Conservation (phyloP, 2,888 invertebrate genomes). For the Bembecia ichneumoniformis region DNA sequence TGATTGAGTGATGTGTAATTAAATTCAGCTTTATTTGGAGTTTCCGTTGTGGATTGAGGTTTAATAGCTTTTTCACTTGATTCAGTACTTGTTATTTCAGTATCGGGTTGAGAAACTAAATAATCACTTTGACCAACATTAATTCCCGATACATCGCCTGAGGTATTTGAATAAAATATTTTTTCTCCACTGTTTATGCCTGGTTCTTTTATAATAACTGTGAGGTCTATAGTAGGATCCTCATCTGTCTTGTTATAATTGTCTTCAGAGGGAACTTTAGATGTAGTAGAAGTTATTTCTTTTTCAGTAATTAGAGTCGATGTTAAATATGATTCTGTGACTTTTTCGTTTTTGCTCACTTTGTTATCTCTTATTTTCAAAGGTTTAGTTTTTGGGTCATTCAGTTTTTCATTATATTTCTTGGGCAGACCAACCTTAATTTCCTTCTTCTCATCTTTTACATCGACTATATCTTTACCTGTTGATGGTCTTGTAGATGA, state of each 20-base stretch:
- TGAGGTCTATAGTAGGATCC: conserved; percentile 44
- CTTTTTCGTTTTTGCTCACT: conserved; percentile 17
- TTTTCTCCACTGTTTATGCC: conserved; percentile 17
- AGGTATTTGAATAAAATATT: conserved; percentile 18
- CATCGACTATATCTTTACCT: conserved; percentile 14
- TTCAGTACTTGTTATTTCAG: background rate
- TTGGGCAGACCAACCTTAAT: conserved; percentile 36
- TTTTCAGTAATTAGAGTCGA: background rate
- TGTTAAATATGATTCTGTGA: conserved; percentile 10
- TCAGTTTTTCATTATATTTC: conserved; percentile 46
- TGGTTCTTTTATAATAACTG: conserved; percentile 47
- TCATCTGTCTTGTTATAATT: conserved; percentile 20
- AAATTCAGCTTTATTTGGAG: background rate
- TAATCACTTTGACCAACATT: conserved; percentile 14
- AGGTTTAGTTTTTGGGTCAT: conserved; percentile 34
- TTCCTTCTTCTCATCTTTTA: conserved; percentile 26
- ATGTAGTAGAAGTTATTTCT: conserved; percentile 13
- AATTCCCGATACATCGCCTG: conserved; percentile 25
- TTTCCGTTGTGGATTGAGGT: background rate
- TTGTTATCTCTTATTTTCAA: conserved; percentile 23
- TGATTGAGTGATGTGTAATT: conserved; percentile 18
- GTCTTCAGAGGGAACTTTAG: conserved; percentile 8
- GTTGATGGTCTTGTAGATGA: conserved; percentile 15
- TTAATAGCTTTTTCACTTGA: background rate
- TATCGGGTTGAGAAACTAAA: background rate